Evolutionary conservation across 2,888 invertebrate genomes (phyloP), one percentile per base, ranked within the genome.

Genomic region (Dryadula phaetusa): DNA sequence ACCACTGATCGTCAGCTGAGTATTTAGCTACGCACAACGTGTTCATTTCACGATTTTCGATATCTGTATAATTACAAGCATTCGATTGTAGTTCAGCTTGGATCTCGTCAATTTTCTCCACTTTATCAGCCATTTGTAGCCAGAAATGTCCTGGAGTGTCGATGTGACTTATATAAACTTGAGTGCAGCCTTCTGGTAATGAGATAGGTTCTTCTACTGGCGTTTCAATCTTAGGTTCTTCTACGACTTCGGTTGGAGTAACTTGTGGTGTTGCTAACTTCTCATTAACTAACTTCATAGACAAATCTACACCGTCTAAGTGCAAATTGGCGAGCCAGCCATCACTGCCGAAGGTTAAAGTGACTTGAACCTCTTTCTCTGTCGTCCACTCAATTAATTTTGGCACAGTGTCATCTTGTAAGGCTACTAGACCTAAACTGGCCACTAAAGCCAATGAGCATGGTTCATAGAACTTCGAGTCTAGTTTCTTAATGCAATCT

Each of bases 1-100:
- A 99, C 99, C 99, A 99, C 72, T 94, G 94, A 46, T 96, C 95
- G 80, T 99, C 98, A 1, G 95, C 95, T 0, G 95, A 94, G 83
- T 97, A 98, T 78, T 96, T 95, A 0, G 98, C 98, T 56, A 95
- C 93, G 75, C 96, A 97, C 0, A 95, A 78, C 0, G 94, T 93
- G 7, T 95, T 95, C 65, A 94, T 89, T 53, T 94, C 94, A 1
- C 94, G 92, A 63, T 83, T 94, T 65, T 93, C 93, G 10, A 95
- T 82, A 42, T 94, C 92, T 0, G 93, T 81, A 79, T 94, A 93
- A 0, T 84, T 82, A 0, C 84, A 80, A 0, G 94, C 93, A 8
- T 93, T 89, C 22, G 93, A 91, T 82, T 96, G 96, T 0, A 97
- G 84, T 75, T 94, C 93, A 0, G 93, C 93, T 76, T 96, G 96